Base-by-base conservation (phyloP, 2,797 vertebrate genomes). In the Lepidocolaptes lacrymiger region DNA sequence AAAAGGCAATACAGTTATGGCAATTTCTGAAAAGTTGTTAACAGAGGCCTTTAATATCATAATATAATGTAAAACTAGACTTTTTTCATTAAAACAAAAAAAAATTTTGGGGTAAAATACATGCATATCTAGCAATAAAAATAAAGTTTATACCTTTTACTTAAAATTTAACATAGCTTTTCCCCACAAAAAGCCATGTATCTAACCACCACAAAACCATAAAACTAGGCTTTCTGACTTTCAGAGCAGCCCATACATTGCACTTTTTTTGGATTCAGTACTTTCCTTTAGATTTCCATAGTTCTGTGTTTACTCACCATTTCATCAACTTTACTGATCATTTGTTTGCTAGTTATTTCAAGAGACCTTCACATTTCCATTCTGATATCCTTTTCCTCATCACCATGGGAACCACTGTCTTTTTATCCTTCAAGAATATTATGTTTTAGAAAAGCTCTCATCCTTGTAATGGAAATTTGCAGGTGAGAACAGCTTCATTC, bases 321-420 rank as follows among this genome's bases (percentile, higher is more conserved):
- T 87, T 82, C 37, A 36, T 61, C 81, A 71, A 32, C 61, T 41
- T 66, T 71, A 67, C 72, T 68, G 44, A 74, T 84, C 26, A 72
- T 79, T 80, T 92, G 22, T 88, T 94, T 89, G 19, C 19, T 64
- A 85, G 81, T 71, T 89, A 83, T 83, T 93, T 88, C 78, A 88
- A 89, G 34, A 77, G 56, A 83, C 32, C 30, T 88, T 52, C 56
- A 68, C 46, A 64, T 92, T 85, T 88, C 80, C 27, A 49, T 95
- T 95, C 75, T 75, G 74, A 64, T 89, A 91, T 54, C 59, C 26
- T 83, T 80, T 71, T 63, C 44, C 52, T 74, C 72, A 91, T 96
- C 93, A 88, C 94, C 87, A 93, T 93, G 91, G 93, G 87, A 94
- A 96, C 93, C 39, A 67, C 55, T 56, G 48, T 48, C 56, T 88